Evolutionary conservation across 2,797 vertebrate genomes (phyloP), one percentile per base, ranked within the genome.

Genomic region (Phalanger gymnotis): DNA sequence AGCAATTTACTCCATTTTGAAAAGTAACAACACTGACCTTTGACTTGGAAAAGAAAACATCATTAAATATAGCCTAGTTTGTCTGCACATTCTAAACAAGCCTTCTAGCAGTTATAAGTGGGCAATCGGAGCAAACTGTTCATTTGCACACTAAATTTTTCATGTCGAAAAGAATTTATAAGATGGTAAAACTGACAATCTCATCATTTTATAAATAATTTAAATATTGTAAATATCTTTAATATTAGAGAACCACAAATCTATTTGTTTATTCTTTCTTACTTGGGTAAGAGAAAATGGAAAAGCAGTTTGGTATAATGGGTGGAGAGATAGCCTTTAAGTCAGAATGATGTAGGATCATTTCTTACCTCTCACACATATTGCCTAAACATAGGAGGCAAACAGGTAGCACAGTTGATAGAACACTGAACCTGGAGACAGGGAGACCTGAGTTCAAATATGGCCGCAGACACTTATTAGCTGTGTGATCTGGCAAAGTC

Each of bases 11-110:
- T 92, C 90, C 54, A 93, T 90, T 92, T 93, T 93, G 58, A 58
- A 87, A 92, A 94, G 56, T n/a, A 94, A 3, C 53, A 97, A 91
- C 16, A 94, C 52, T 94, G 90, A 81, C 30, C 40, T 47, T 31
- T 91, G 92, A 97, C 95, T 97, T 94, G 22, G 93, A 92, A 92
- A 12, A 96, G 66, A 92, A 96, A 97, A 95, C 52, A n/a, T 95
- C 52, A 95, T 31, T 93, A 93, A 0, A 1, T 14, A 34, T 58
- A 40, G 25, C 81, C 95, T 25, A 94, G 5, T 31, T 93, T 19
- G 1, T 94, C 56, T 56, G 95, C 47, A 66, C 97, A 93, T 92
- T 81, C 58, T 91, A 34, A 51, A 92, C 16, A 91, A 53, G 47
- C 31, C n/a, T 94, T 95, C 90, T 10, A 94, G 31, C 16, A 94